A percentile compares a stretch with the other conserved stretches of the same genome.
phyloP scores from a whole-genome alignment of 2,888 invertebrate species.

The Arctia plantaginis region DNA sequence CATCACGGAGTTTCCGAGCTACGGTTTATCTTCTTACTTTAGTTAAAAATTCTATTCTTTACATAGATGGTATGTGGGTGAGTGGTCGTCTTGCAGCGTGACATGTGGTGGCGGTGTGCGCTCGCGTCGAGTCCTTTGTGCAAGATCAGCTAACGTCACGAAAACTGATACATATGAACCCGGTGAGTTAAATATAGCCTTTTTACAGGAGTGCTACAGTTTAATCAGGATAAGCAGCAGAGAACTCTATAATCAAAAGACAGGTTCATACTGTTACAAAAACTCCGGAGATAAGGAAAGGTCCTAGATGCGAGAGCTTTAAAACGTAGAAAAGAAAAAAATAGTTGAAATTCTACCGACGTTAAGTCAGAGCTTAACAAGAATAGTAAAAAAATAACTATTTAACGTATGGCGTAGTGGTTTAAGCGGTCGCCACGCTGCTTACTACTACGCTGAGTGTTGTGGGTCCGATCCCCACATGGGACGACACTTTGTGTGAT shows the following conservation, averaged over 20 bases:
- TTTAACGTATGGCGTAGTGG: too few relatives aligned
- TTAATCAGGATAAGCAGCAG: too few relatives aligned
- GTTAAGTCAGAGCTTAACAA: neutral
- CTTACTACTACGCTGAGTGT: too few relatives aligned
- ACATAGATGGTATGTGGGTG: slow-evolving; percentile 94
- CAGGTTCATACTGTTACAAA: too few relatives aligned
- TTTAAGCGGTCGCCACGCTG: too few relatives aligned
- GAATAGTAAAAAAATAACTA: too few relatives aligned
- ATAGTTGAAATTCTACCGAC: neutral
- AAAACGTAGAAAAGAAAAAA: neutral
- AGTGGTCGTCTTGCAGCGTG: slow-evolving; percentile 95
- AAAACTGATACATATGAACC: slow-evolving; percentile 89
- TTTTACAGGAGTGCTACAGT: neutral
- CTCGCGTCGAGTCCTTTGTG: slow-evolving; percentile 93
- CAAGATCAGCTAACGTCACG: slow-evolving; percentile 90
- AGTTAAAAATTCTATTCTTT: neutral
- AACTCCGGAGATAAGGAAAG: too few relatives aligned
- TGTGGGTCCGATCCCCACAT: too few relatives aligned
- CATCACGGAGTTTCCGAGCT: neutral
- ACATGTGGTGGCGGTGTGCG: slow-evolving; percentile 95
- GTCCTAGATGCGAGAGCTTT: too few relatives aligned
- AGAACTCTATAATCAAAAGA: too few relatives aligned
- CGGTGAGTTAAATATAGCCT: slow-evolving; percentile 52
- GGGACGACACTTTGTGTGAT: too few relatives aligned
- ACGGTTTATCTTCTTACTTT: neutral